Evolutionary conservation across 2,113 vertebrate genomes (phyloP).

Genomic region (Nicator chloris): DNA sequence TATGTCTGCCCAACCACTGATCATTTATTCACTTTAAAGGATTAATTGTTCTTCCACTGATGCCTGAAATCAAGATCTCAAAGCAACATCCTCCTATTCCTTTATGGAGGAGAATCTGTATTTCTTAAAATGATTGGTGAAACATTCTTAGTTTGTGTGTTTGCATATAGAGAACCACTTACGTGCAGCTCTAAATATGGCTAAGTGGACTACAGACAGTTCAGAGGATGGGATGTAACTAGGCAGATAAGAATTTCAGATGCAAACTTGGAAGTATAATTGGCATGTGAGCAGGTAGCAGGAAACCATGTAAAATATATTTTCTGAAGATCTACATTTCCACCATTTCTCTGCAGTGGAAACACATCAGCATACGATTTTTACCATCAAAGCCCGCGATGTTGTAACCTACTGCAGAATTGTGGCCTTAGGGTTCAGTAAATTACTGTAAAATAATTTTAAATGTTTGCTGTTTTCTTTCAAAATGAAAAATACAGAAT

Average conservation of each 20-base stretch:
- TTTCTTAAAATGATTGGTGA: background rate
- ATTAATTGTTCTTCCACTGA: background rate
- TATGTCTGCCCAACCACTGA: background rate
- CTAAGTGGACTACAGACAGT: background rate
- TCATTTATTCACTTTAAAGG: background rate
- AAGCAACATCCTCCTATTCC: background rate
- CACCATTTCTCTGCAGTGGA: constrained; percentile 8
- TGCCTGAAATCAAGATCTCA: constrained; percentile 1
- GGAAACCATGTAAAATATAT: background rate
- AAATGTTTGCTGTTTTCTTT: constrained; percentile 31
- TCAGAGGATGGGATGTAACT: background rate
- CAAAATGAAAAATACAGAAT: background rate
- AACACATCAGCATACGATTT: background rate
- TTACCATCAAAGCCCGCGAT: background rate
- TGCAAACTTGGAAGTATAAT: background rate
- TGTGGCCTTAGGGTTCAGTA: background rate
- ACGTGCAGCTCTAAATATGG: background rate
- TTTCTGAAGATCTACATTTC: background rate
- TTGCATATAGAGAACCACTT: background rate
- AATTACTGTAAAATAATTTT: constrained; percentile 17
- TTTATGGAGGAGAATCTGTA: background rate
- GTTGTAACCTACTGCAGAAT: background rate
- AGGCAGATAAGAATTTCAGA: constrained; percentile 11
- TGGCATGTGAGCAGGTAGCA: background rate
- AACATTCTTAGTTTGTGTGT: background rate